A percentile compares a stretch with the other conserved stretches of the same genome.
Evolutionary conservation across 1,140 invertebrate species (phyloP).

Genomic region (Drosophila bocqueti): DNA sequence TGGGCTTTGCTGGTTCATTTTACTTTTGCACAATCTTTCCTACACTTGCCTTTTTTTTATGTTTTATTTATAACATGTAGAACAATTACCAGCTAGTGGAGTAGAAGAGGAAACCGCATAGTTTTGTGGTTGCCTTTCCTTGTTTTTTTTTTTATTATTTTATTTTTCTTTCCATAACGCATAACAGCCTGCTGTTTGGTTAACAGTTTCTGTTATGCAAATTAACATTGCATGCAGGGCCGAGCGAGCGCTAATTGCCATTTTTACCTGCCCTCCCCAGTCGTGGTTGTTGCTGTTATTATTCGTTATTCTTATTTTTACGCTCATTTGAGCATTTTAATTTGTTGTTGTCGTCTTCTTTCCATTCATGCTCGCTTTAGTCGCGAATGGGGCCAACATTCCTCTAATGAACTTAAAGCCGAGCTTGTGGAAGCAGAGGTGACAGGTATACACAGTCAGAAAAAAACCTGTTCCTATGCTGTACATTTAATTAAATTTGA

Average conservation of each 20-base stretch:
- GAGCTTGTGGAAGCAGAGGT: slow-evolving; percentile 8
- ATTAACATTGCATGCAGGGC: slow-evolving; percentile 46
- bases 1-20: slow-evolving; percentile 47
- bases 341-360: slow-evolving; percentile 38
- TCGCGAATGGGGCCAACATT: slow-evolving; percentile 34
- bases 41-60: background rate
- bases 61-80: slow-evolving; percentile 2
- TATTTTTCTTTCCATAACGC: slow-evolving; percentile 1
- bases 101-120: slow-evolving; percentile 8
- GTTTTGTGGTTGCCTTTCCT: background rate
- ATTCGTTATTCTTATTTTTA: slow-evolving; percentile 22
- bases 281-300: background rate
- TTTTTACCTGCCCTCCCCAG: slow-evolving; percentile 8
- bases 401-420: slow-evolving; percentile 41
- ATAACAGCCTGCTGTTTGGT: slow-evolving; percentile 19
- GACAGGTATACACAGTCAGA: slow-evolving; percentile 11
- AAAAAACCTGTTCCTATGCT: background rate
- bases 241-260: slow-evolving; percentile 45
- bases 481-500: background rate
- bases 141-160: background rate
- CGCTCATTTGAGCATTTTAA: slow-evolving; percentile 53
- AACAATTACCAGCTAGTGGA: slow-evolving; percentile 33
- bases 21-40: slow-evolving; percentile 33
- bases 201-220: slow-evolving; percentile 46
- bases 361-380: slow-evolving; percentile 32